These are phyloP conservation scores for Trachelus tabidus DNA, from an alignment of 2,888 invertebrate genomes.

Conservation along the genomic window DNA sequence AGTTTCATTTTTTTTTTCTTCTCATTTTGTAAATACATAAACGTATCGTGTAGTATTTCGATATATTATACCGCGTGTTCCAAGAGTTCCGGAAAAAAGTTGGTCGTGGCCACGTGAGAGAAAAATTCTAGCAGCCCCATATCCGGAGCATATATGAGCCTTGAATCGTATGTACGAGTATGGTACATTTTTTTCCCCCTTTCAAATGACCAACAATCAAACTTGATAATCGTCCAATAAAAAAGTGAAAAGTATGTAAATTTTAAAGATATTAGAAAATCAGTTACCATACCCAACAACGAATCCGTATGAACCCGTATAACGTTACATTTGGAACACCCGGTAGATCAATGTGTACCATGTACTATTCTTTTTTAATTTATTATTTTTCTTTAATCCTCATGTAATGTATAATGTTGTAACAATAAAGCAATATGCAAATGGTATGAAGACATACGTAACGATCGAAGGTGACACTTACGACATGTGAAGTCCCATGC, in stretches of 20 bases:
- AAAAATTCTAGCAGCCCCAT: not conserved
- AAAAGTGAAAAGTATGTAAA: not conserved
- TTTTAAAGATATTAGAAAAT: not conserved
- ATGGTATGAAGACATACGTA: slow-evolving; percentile 42
- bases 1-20: slow-evolving; percentile 21
- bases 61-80: slow-evolving; percentile 35
- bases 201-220: not conserved
- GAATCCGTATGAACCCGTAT: not conserved
- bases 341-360: slow-evolving; percentile 35
- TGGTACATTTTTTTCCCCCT: not conserved
- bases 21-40: slow-evolving; percentile 42
- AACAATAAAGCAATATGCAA: slow-evolving; percentile 53
- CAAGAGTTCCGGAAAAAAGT: slow-evolving; percentile 24
- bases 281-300: not conserved
- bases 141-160: not conserved
- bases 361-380: slow-evolving; percentile 20
- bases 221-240: not conserved
- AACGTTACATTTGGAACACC: slow-evolving; percentile 24
- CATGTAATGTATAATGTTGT: slow-evolving; percentile 41
- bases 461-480: slow-evolving; percentile 7
- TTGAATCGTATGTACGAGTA: not conserved
- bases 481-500: not conserved
- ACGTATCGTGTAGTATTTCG: slow-evolving; percentile 43
- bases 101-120: not conserved
- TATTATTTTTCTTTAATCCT: slow-evolving; percentile 16